These are phyloP conservation scores for Drosophila flavopinicola DNA, from an alignment of 2,888 invertebrate species.

Conservation along the genomic window DNA sequence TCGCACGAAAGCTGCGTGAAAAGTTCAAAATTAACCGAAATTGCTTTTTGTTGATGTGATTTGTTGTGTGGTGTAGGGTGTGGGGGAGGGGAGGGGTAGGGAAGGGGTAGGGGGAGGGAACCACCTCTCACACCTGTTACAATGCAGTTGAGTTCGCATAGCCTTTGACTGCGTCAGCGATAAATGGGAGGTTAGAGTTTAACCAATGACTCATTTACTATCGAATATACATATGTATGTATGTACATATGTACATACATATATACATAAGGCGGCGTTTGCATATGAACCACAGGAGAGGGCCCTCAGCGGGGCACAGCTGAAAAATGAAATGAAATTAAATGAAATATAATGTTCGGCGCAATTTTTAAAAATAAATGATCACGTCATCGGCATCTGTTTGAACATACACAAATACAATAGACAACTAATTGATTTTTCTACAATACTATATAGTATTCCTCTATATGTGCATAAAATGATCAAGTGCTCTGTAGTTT, in stretches of 20 bases:
- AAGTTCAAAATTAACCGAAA: slow-evolving; percentile 18
- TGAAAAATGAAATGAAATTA: slow-evolving; percentile 15
- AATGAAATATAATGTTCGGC: slow-evolving; percentile 25
- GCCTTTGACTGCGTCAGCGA: slow-evolving; percentile 17
- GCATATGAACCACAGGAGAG: slow-evolving; percentile 11
- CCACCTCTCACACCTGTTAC: slow-evolving; percentile 5
- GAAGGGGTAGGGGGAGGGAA: too few relatives aligned
- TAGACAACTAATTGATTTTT: slow-evolving; percentile 54
- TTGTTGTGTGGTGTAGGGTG: background rate
- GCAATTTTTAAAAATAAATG: slow-evolving; percentile 49
- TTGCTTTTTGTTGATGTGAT: slow-evolving; percentile 4
- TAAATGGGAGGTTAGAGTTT: slow-evolving; percentile 6
- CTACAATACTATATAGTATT: slow-evolving; percentile 19
- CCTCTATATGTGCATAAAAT: background rate
- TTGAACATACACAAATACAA: slow-evolving; percentile 29
- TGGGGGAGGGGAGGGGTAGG: too few relatives aligned
- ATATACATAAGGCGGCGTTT: slow-evolving; percentile 10
- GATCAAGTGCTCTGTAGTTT: background rate
- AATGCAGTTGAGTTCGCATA: slow-evolving; percentile 23
- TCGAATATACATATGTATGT: too few relatives aligned
- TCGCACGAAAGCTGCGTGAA: slow-evolving; percentile 28
- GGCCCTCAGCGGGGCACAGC: slow-evolving; percentile 30
- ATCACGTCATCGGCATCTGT: slow-evolving; percentile 66
- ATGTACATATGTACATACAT: too few relatives aligned
- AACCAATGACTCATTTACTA: slow-evolving; percentile 47